phyloP scores from a whole-genome alignment of 2,888 invertebrate genomes.

The Ochropleura leucogaster region DNA sequence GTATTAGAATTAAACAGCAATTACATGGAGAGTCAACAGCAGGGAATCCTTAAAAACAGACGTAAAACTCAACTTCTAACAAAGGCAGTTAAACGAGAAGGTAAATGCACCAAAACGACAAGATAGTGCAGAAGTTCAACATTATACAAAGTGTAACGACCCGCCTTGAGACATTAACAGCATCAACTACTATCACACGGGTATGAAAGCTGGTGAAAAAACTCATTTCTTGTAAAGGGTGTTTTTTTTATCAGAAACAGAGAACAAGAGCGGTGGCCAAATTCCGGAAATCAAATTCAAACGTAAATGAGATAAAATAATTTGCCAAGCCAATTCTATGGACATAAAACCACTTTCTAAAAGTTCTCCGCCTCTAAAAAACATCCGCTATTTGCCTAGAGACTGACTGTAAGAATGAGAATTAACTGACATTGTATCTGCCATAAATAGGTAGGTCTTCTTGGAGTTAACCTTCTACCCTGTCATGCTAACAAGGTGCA shows the following conservation, averaged over 20 bases:
- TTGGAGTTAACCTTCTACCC: slow-evolving; percentile 23
- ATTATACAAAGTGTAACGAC: background rate
- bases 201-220: background rate
- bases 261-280: background rate
- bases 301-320: background rate
- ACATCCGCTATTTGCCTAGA: too few relatives aligned
- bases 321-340: background rate
- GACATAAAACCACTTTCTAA: background rate
- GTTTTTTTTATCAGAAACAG: background rate
- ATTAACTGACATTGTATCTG: background rate
- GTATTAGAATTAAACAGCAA: slow-evolving; percentile 43
- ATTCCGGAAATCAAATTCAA: background rate
- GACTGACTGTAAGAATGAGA: background rate
- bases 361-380: background rate
- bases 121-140: slow-evolving; percentile 21
- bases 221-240: background rate
- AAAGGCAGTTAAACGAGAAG: slow-evolving; percentile 65
- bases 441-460: background rate
- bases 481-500: slow-evolving; percentile 29
- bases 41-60: slow-evolving; percentile 51
- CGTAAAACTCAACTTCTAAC: slow-evolving; percentile 48
- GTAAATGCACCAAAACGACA: slow-evolving; percentile 11
- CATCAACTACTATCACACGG: background rate
- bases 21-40: slow-evolving; percentile 49
- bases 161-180: background rate